Base-by-base conservation (phyloP, 2,797 vertebrate genomes). In the Rhinogobio ventralis region DNA sequence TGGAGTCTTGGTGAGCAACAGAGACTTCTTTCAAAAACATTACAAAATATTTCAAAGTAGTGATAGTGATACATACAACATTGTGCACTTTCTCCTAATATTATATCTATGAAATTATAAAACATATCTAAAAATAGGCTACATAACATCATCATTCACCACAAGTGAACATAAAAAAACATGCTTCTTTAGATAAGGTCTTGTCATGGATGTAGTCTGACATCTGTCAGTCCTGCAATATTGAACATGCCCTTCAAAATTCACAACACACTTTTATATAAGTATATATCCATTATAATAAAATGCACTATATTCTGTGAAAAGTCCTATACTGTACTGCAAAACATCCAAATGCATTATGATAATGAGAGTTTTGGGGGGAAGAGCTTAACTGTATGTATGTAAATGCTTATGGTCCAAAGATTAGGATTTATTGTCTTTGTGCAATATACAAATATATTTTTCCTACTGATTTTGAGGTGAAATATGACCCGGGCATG, bases 141-240 rank as follows among this genome's bases (percentile, higher is more conserved):
- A 42, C 46, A 55, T 15, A 51, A 30, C 71, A 49, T 25, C 4
- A 4, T 36, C 2, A 80, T 19, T 42, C 8, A 67, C 45, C 8
- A 9, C 1, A 42, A 10, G 8, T 49, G 5, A 4, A 53, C 10
- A 68, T n/a, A n/a, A 55, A 25, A 42, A 55, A 45, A 15, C 8
- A 23, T 30, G 1, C 20, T 30, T 53, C 5, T 79, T 19, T 28
- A 28, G n/a, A 71, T 30, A 45, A 57, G n/a, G 17, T 39, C 17
- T 33, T 46, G 62, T 82, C 7, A 73, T 73, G 25, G 68, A 55
- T 62, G 55, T 49, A 33, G 39, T 72, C 51, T 46, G 19, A 62
- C 57, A 64, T 64, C 25, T 64, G 45, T 67, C 19, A 49, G 19
- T 67, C 33, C 45, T 67, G 39, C 33, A 60, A 81, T 60, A 72